Conservation (phyloP, 2,888 invertebrate genomes). For the Pandemis corylana region DNA sequence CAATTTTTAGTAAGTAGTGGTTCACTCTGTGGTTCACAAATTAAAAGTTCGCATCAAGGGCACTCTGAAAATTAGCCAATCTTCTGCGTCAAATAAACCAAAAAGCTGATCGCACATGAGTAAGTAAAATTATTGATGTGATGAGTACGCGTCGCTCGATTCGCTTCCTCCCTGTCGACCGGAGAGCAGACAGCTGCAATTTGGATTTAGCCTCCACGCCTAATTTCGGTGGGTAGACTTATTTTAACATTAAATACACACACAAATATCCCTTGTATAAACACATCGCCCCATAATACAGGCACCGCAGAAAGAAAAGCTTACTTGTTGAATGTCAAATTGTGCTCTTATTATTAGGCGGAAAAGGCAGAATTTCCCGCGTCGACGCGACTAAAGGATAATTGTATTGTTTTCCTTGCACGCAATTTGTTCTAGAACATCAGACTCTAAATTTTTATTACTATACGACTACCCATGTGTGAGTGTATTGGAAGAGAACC, state of each 20-base stretch:
- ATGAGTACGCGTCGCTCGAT: constrained; percentile 39
- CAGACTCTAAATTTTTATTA: constrained; percentile 39
- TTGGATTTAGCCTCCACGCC: constrained; percentile 81
- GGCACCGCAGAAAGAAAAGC: constrained; percentile 63
- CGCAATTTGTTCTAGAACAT: constrained; percentile 60
- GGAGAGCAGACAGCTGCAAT: constrained; percentile 77
- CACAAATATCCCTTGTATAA: constrained; percentile 81
- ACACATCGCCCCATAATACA: constrained; percentile 79
- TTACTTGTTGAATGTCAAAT: constrained; percentile 57
- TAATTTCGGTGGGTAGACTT: constrained; percentile 82
- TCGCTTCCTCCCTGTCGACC: constrained; percentile 50
- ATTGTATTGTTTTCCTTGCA: constrained; percentile 60
- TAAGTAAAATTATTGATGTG: not conserved
- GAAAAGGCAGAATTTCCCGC: constrained; percentile 47
- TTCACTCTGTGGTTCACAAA: too few species aligned
- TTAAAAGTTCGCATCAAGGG: too few species aligned
- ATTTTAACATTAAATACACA: constrained; percentile 84
- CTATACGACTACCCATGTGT: constrained; percentile 14
- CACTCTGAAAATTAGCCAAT: not conserved
- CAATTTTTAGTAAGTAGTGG: too few species aligned
- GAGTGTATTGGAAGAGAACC: constrained; percentile 22
- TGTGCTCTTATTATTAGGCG: constrained; percentile 52
- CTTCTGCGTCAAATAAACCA: not conserved
- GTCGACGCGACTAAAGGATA: constrained; percentile 50
- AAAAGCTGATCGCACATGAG: not conserved